Evolutionary conservation across 2,888 invertebrate genomes (phyloP).

Genomic region (Lasioglossum vierecki): DNA sequence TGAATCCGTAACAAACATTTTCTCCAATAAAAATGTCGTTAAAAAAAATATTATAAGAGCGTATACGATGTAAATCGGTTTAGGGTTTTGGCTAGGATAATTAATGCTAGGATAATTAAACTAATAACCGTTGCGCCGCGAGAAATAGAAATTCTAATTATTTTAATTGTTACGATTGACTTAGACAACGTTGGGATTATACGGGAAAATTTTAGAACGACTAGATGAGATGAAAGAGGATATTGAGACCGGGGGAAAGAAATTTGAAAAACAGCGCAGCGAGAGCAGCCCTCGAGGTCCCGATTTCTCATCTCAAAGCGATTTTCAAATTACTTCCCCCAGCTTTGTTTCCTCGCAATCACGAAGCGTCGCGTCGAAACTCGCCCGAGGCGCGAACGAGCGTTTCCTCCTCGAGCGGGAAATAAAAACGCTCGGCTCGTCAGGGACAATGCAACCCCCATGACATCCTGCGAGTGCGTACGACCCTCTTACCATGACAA

Average conservation of each 20-base stretch:
- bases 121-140: too few relatives aligned
- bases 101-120: neutral
- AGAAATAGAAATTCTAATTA: too few relatives aligned
- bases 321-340: constrained; percentile 24
- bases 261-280: neutral
- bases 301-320: constrained; percentile 6
- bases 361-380: neutral
- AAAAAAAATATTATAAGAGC: neutral
- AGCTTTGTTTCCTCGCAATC: neutral
- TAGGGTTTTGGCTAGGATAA: neutral
- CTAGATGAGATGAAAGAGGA: neutral
- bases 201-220: too few relatives aligned
- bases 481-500: constrained; percentile 66
- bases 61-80: neutral
- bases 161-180: neutral
- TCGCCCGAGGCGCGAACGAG: constrained; percentile 12
- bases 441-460: constrained; percentile 50
- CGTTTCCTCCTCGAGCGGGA: constrained; percentile 26
- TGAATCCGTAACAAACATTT: too few relatives aligned
- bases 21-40: neutral
- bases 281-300: neutral
- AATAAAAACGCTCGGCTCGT: constrained; percentile 47
- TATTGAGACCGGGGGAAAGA: neutral
- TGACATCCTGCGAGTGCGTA: constrained; percentile 40
- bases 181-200: neutral